phyloP scores from a whole-genome alignment of 2,888 invertebrate genomes.

The Agrilus cyanescens region DNA sequence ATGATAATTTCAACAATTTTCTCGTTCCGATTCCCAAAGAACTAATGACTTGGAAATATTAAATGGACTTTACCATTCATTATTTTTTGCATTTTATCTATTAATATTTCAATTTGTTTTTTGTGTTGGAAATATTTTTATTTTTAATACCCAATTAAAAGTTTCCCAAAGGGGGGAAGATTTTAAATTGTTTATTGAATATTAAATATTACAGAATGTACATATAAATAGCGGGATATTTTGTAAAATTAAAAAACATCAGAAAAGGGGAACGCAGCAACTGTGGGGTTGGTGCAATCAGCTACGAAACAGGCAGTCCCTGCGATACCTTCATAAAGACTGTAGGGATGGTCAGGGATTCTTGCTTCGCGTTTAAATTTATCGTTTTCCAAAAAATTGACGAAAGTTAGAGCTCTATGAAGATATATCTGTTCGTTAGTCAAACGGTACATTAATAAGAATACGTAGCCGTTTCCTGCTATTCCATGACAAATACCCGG shows the following conservation, averaged over 20 bases:
- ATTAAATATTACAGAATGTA: too few relatives aligned
- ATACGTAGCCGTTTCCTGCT: constrained; percentile 72
- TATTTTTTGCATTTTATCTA: too few relatives aligned
- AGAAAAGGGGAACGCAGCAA: constrained; percentile 74
- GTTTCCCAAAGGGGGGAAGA: too few relatives aligned
- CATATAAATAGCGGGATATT: too few relatives aligned
- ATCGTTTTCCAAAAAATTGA: constrained; percentile 56
- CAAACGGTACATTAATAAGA: constrained; percentile 62
- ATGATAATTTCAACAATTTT: too few relatives aligned
- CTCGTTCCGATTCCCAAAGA: too few relatives aligned
- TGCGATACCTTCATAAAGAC: constrained; percentile 76
- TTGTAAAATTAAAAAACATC: constrained; percentile 45
- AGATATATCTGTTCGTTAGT: constrained; percentile 60
- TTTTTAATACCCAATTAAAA: too few relatives aligned
- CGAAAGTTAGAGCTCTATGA: constrained; percentile 64
- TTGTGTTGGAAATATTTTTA: too few relatives aligned
- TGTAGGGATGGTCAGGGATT: constrained; percentile 70
- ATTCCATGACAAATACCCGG: constrained; percentile 86
- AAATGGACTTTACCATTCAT: too few relatives aligned
- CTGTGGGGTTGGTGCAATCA: constrained; percentile 61
- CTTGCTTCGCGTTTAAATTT: constrained; percentile 56
- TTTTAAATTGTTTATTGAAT: too few relatives aligned
- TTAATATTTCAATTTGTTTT: too few relatives aligned
- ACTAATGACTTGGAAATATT: too few relatives aligned
- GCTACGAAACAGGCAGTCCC: constrained; percentile 74